Percentiles rank a stretch among this genome's conserved stretches.
phyloP scores from a whole-genome alignment of 2,888 invertebrate genomes.

The Melangyna quadrimaculata region DNA sequence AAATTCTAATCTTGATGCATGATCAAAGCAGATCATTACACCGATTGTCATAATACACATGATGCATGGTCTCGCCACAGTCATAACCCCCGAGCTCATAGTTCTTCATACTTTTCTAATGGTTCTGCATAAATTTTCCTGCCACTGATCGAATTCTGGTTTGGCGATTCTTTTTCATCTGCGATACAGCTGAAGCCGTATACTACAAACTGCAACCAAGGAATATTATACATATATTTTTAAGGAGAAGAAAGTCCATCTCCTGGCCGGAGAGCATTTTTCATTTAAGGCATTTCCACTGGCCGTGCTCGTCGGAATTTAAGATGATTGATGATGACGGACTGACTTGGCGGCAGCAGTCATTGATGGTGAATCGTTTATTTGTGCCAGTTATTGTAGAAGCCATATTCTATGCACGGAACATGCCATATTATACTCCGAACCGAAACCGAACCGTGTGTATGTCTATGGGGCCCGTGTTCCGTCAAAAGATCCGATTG shows the following conservation, averaged over 20 bases:
- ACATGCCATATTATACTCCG: constrained; percentile 37
- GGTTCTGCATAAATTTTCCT: constrained; percentile 68
- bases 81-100: constrained; percentile 37
- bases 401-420: constrained; percentile 43
- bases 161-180: constrained; percentile 19
- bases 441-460: constrained; percentile 3
- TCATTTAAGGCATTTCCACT: constrained; percentile 10
- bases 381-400: constrained; percentile 61
- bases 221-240: background rate
- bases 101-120: constrained; percentile 26
- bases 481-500: constrained; percentile 66
- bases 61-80: constrained; percentile 59
- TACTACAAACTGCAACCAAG: background rate
- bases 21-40: constrained; percentile 69
- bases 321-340: constrained; percentile 69
- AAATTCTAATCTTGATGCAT: constrained; percentile 57
- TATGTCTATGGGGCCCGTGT: constrained; percentile 43
- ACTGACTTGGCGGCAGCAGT: constrained; percentile 40
- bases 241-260: constrained; percentile 47
- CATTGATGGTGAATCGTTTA: constrained; percentile 43
- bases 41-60: constrained; percentile 69
- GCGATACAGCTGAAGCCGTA: background rate
- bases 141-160: constrained; percentile 65
- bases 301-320: constrained; percentile 20
- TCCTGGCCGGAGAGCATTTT: constrained; percentile 29